Evolutionary conservation across 35 echinoderm and acorn worm species (phyloP), one percentile per base, ranked within the genome.

Genomic region (Apostichopus japonicus): DNA sequence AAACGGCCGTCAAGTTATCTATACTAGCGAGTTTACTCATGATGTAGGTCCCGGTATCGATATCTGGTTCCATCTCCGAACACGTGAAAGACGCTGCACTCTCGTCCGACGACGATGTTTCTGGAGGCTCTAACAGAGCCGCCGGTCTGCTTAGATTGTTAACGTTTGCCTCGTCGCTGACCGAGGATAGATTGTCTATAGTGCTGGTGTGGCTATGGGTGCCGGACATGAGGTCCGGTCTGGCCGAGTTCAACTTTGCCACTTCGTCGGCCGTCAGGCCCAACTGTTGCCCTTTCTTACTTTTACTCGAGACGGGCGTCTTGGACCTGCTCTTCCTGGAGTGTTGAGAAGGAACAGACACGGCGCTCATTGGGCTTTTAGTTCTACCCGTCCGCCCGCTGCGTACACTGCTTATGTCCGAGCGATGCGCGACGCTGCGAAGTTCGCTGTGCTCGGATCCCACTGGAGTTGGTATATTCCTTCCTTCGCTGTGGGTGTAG

Each of bases 11-110:
- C 19, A 92, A 63, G 24, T 95, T 88, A 65, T 94, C 91, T 16
- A 99, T 92, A 59, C 95, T 93, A 5, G 95, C 95, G 3, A 99
- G 90, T 84, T 84, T 91, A 10, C 79, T 92, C 17, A 96, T 92
- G 65, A 99, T 94, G 10, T 94, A 90, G 17, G 84, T 92, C 11
- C 90, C 93, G 2, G 93, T 86, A 79, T 94, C 93, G 16, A 55
- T 44, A 56, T 99, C 97, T 22, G 95, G 93, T 23, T 99, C 96
- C 77, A 93, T 90, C 75, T 98, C 97, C 2, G 97, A 99, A 67
- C 97, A 99, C 67, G 97, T 99, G 91, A 99, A 99, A n/a, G 97
- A 99, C 23, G 94, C 97, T 57, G 94, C 93, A 17, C 95, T 99
- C 79, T 99, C 97, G 54, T 96, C 95, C 7, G 90, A 82, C 7